Conservation (phyloP, 1,140 invertebrate genomes). For the Diabrotica undecimpunctata region DNA sequence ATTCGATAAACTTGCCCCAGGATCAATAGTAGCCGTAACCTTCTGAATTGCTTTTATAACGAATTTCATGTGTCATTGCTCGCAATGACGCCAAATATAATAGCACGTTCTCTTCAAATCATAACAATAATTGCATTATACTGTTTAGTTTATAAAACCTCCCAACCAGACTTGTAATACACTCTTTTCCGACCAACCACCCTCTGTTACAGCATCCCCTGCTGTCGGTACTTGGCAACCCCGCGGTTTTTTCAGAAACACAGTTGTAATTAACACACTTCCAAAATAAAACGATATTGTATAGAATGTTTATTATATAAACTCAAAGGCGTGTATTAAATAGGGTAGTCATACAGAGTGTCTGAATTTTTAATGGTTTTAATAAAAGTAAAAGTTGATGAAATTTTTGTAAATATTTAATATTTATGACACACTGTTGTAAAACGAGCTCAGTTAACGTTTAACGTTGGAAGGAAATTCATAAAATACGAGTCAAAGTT, state of each 20-base stretch:
- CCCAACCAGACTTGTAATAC: slow-evolving; percentile 16
- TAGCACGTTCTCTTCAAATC: slow-evolving; percentile 13
- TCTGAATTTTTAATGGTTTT: too few relatives aligned
- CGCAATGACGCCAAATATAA: slow-evolving; percentile 14
- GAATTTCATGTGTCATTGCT: background rate
- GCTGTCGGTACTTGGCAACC: background rate
- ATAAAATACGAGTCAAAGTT: too few relatives aligned
- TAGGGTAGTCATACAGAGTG: too few relatives aligned
- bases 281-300: slow-evolving; percentile 13
- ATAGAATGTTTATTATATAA: slow-evolving; percentile 1
- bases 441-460: too few relatives aligned
- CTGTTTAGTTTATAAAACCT: slow-evolving; percentile 14
- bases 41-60: background rate
- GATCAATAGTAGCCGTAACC: too few relatives aligned
- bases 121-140: slow-evolving; percentile 20
- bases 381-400: too few relatives aligned
- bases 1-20: too few relatives aligned
- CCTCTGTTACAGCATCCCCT: background rate
- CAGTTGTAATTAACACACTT: slow-evolving; percentile 21
- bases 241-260: slow-evolving; percentile 11
- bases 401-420: too few relatives aligned
- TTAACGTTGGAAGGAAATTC: too few relatives aligned
- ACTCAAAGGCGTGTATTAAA: background rate
- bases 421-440: too few relatives aligned
- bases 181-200: background rate